A percentile compares a stretch with the other conserved stretches of the same genome.
These are phyloP conservation scores for Drosophila melanosoma DNA, from an alignment of 2,888 invertebrate genomes.

Conservation along the genomic window DNA sequence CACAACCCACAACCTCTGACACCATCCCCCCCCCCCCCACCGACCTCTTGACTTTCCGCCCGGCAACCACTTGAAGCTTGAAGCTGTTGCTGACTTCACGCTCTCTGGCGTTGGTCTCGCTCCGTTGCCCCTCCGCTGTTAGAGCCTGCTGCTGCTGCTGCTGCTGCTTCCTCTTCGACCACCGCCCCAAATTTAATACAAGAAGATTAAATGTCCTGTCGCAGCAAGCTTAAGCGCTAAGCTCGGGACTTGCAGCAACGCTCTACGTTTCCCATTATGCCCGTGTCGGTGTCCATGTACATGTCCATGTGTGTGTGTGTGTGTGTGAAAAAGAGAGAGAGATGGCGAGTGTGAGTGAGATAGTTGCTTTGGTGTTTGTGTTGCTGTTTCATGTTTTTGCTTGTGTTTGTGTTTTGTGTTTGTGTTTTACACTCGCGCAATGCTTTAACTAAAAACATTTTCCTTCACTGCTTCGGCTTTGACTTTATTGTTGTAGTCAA, in stretches of 20 bases:
- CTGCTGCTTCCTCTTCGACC: conserved; percentile 5
- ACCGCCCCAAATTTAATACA: conserved; percentile 64
- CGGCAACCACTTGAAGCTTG: conserved; percentile 67
- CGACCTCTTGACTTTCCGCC: conserved; percentile 11
- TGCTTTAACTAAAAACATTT: conserved; percentile 47
- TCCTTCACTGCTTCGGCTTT: conserved; percentile 23
- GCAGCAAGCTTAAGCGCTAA: conserved; percentile 75
- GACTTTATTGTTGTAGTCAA: conserved; percentile 46
- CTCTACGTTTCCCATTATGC: conserved; percentile 54
- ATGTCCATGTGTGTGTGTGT: conserved; percentile 7
- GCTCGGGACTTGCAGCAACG: conserved; percentile 64
- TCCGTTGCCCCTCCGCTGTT: conserved; percentile 14
- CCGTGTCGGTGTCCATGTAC: conserved; percentile 33
- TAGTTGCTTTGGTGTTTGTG: conserved; percentile 32
- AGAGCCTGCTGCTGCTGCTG: conserved; percentile 11
- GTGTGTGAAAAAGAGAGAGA: background rate
- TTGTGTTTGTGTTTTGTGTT: conserved; percentile 27
- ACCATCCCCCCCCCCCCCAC: background rate
- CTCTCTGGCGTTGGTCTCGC: conserved; percentile 48
- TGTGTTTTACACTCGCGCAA: conserved; percentile 40
- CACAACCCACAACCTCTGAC: conserved; percentile 3
- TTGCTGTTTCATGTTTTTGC: conserved; percentile 22
- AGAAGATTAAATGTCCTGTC: conserved; percentile 80
- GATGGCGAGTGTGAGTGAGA: background rate
- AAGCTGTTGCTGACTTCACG: conserved; percentile 63